Percentiles rank a stretch among this genome's conserved stretches.
phyloP scores from a whole-genome alignment of 2,888 invertebrate species.

The Acleris holmiana region DNA sequence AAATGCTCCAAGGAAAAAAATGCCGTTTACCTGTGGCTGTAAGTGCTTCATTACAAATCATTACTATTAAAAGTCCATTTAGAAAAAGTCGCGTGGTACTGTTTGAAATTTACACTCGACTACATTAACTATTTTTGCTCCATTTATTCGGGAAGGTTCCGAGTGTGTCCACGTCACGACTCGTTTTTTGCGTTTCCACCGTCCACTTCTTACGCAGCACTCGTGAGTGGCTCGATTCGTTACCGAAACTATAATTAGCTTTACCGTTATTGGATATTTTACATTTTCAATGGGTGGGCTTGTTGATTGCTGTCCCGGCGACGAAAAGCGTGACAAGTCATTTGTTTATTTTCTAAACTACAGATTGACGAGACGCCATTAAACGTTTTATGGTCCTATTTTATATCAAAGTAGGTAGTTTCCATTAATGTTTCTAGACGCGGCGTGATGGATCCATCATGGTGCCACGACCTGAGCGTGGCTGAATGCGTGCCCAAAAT shows the following conservation, averaged over 20 bases:
- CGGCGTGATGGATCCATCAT: slow-evolving; percentile 31
- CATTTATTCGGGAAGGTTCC: slow-evolving; percentile 58
- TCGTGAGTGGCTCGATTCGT: slow-evolving; percentile 76
- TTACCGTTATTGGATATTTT: slow-evolving; percentile 73
- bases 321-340: slow-evolving; percentile 61
- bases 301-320: slow-evolving; percentile 56
- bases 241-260: slow-evolving; percentile 76
- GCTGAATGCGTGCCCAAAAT: slow-evolving; percentile 56
- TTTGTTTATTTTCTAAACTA: slow-evolving; percentile 62
- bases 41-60: slow-evolving; percentile 39
- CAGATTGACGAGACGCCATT: slow-evolving; percentile 36
- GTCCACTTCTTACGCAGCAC: slow-evolving; percentile 57
- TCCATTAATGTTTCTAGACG: slow-evolving; percentile 22
- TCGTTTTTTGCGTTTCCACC: slow-evolving; percentile 69
- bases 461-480: slow-evolving; percentile 41
- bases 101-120: slow-evolving; percentile 48
- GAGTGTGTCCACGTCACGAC: slow-evolving; percentile 70
- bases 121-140: slow-evolving; percentile 55
- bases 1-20: slow-evolving; percentile 47
- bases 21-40: slow-evolving; percentile 25
- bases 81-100: slow-evolving; percentile 26
- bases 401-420: slow-evolving; percentile 31
- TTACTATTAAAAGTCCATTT: slow-evolving; percentile 34
- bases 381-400: slow-evolving; percentile 37
- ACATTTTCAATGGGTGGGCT: slow-evolving; percentile 68